A percentile compares a stretch with the other conserved stretches of the same genome.
These are phyloP conservation scores for Byasa hedistus DNA, from an alignment of 2,888 invertebrate species.

Conservation along the genomic window DNA sequence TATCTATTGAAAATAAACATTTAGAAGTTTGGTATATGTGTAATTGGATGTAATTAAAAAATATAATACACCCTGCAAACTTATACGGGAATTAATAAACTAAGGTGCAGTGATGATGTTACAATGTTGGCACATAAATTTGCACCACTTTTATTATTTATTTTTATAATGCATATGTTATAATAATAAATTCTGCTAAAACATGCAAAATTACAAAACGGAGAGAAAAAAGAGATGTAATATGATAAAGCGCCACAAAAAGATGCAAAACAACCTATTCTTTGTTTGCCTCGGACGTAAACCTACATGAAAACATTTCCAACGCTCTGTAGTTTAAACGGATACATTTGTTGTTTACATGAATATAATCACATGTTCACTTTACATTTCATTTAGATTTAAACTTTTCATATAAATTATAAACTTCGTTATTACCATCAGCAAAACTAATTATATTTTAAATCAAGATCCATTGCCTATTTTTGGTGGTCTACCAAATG, in stretches of 20 bases:
- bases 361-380: not conserved
- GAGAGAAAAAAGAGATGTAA: conserved; percentile 40
- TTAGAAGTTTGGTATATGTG: no score
- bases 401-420: not conserved
- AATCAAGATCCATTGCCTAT: no score
- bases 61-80: no score
- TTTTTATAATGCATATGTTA: not conserved
- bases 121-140: no score
- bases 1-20: not conserved
- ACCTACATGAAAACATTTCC: not conserved
- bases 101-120: no score
- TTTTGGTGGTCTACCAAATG: no score
- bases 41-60: no score
- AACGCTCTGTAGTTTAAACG: not conserved
- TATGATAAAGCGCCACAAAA: conserved; percentile 47
- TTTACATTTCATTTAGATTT: not conserved
- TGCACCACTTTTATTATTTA: not conserved
- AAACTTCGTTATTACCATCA: not conserved
- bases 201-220: conserved; percentile 42
- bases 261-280: conserved; percentile 40
- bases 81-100: no score
- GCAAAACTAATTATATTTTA: no score
- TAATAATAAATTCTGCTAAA: not conserved
- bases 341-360: not conserved
- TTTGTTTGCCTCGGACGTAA: conserved; percentile 14